A percentile compares a stretch with the other conserved stretches of the same genome.
Evolutionary conservation across 2,113 vertebrate genomes (phyloP).

Genomic region (Odocoileus hemionus): DNA sequence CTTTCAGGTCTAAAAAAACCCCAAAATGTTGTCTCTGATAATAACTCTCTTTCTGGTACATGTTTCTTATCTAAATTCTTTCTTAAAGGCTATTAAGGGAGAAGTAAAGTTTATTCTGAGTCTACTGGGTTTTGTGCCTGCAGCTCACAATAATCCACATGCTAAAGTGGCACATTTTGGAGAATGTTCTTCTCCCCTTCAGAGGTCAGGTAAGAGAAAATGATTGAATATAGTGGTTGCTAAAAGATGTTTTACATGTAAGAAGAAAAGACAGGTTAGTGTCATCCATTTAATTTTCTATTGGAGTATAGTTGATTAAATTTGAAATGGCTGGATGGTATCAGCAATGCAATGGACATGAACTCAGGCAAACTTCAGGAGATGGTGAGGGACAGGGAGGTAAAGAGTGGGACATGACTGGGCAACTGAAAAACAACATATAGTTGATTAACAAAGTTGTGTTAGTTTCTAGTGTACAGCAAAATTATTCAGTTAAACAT

Average conservation of each 20-base stretch:
- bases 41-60: background rate
- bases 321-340: background rate
- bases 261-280: background rate
- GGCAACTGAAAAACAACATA: background rate
- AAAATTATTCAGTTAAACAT: background rate
- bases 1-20: background rate
- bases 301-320: background rate
- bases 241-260: background rate
- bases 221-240: background rate
- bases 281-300: background rate
- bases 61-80: background rate
- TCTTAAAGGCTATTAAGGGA: background rate
- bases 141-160: background rate
- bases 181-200: background rate
- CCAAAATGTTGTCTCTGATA: background rate
- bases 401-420: background rate
- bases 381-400: background rate
- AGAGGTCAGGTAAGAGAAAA: background rate
- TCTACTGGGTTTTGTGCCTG: background rate
- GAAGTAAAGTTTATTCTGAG: background rate
- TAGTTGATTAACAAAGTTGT: background rate
- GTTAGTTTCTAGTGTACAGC: background rate
- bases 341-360: background rate
- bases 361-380: background rate
- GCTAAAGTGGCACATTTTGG: background rate